phyloP scores from a whole-genome alignment of 1,140 invertebrate genomes.

The Gonioctena quinquepunctata region DNA sequence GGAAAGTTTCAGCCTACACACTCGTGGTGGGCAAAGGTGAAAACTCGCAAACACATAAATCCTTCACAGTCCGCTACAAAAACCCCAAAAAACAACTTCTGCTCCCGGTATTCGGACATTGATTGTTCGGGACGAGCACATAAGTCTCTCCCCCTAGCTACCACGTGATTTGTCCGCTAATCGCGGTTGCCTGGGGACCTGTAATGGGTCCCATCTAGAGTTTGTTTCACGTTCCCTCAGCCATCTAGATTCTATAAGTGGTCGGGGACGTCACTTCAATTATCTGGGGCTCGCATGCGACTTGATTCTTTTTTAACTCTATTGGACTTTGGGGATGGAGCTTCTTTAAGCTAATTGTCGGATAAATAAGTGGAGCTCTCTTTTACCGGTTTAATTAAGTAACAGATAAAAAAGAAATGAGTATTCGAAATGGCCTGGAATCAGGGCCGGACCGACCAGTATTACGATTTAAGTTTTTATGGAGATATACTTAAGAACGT shows the following conservation, averaged over 20 bases:
- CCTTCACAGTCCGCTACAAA: conserved; percentile 43
- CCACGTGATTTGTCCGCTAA: conserved; percentile 51
- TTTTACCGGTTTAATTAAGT: conserved; percentile 22
- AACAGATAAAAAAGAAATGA: conserved; percentile 7
- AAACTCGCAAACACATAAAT: conserved; percentile 47
- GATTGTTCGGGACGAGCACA: conserved; percentile 47
- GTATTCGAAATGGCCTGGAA: not conserved
- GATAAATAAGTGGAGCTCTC: conserved; percentile 35
- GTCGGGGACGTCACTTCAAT: conserved; percentile 35
- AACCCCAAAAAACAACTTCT: conserved; percentile 36
- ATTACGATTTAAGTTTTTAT: not conserved
- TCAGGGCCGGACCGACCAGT: not conserved
- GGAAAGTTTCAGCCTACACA: not conserved
- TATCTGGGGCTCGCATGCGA: conserved; percentile 29
- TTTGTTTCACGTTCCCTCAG: not conserved
- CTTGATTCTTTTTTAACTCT: conserved; percentile 28
- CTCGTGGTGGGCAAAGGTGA: not conserved
- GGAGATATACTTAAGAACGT: too few relatives aligned
- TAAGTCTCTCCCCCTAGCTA: conserved; percentile 42
- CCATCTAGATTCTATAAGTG: conserved; percentile 32
- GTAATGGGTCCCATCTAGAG: conserved; percentile 37
- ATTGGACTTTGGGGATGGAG: conserved; percentile 32
- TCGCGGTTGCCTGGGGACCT: conserved; percentile 44
- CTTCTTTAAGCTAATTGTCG: conserved; percentile 39
- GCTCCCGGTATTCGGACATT: conserved; percentile 37